Conservation (phyloP, 2,888 invertebrate genomes). For the Ochropleura leucogaster region DNA sequence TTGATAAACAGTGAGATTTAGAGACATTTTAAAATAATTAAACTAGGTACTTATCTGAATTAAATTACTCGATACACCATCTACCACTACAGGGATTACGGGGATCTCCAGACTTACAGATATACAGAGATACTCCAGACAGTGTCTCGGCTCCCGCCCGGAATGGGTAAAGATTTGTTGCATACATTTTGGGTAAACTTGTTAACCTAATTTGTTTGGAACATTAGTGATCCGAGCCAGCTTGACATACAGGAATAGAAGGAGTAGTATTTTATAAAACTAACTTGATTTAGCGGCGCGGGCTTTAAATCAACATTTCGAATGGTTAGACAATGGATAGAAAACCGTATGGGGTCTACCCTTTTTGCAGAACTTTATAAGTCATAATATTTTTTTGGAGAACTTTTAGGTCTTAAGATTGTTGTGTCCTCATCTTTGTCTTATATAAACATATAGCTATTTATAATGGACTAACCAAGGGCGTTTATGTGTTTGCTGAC, state of each 20-base stretch:
- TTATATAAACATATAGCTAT: neutral
- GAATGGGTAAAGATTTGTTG: neutral
- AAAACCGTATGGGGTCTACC: neutral
- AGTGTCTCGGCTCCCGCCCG: neutral
- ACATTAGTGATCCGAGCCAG: neutral
- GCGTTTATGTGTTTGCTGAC: slow-evolving; percentile 76
- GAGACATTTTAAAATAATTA: neutral
- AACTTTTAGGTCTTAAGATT: no score
- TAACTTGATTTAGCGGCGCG: neutral
- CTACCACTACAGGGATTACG: neutral
- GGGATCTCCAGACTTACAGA: neutral
- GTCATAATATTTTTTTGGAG: no score
- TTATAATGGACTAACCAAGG: slow-evolving; percentile 71
- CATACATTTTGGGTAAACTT: neutral
- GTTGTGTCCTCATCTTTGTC: no score
- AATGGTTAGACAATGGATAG: neutral
- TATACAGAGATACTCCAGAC: no score
- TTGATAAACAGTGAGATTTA: neutral
- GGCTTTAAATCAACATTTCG: neutral
- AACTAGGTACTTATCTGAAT: neutral
- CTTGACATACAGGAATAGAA: neutral
- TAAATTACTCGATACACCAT: neutral
- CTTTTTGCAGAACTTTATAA: no score
- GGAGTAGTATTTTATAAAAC: neutral
- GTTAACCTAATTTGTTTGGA: neutral